These are phyloP conservation scores for Xiphophorus birchmanni DNA, from an alignment of 2,797 vertebrate species.

Conservation along the genomic window DNA sequence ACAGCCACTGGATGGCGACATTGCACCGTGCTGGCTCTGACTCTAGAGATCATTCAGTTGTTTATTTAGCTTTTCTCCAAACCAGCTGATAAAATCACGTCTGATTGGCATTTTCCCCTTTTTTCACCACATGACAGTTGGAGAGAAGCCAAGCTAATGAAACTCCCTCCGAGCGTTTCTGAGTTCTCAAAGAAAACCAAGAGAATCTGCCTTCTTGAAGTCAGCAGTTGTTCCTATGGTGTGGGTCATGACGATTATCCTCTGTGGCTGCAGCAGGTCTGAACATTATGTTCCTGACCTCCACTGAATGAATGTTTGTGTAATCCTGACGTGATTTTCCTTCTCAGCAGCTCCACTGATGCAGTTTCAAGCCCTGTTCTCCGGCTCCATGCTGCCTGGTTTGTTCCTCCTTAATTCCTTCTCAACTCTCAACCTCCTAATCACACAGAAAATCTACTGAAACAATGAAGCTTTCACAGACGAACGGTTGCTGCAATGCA, in stretches of 20 bases:
- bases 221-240: neutral
- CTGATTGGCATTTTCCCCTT: neutral
- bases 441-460: neutral
- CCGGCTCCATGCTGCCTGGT: neutral
- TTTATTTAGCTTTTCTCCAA: no score
- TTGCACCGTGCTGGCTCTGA: neutral
- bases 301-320: neutral
- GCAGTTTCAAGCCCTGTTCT: no score
- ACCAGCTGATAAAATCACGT: neutral
- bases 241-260: neutral
- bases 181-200: neutral
- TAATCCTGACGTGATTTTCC: neutral
- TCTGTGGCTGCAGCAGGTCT: neutral
- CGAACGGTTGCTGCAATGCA: slow-evolving; percentile 18
- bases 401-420: neutral
- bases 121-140: neutral
- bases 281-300: neutral
- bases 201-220: neutral
- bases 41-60: neutral
- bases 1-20: neutral
- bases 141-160: neutral
- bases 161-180: neutral
- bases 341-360: neutral
- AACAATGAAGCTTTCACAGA: slow-evolving; percentile 46
- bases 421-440: neutral